Evolutionary conservation across 1,140 invertebrate species (phyloP), one percentile per base, ranked within the genome.

Genomic region (Nylanderia fulva): DNA sequence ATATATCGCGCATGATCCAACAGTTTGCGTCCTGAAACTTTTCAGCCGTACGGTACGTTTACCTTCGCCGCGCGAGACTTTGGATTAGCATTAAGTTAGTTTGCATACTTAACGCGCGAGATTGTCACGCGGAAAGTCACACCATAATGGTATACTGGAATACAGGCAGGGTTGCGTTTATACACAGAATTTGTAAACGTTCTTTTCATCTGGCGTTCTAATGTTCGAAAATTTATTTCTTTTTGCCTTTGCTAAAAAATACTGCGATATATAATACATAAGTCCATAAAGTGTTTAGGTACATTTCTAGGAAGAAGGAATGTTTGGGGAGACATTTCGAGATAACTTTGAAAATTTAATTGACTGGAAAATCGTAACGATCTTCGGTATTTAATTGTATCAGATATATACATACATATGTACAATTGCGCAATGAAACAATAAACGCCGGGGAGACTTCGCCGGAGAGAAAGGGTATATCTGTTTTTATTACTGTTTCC

Each of bases 71-170:
- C 8, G 52, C 33, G 33, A 68, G 64, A 58, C 64, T 80, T 58
- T 42, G 52, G 77, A 82, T 82, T 72, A 82, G 66, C 77, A 72
- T 82, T 60, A 72, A 82, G 66, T 60, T 69, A 60, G 52, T 82
- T 82, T 72, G 77, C 77, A 72, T 82, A 82, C 52, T 72, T 82
- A 72, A 79, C 39, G 61, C 33, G 63, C 27, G 60, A 54, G 36
- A 82, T 72, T n/a, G 77, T 71, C 36, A 13, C 66, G 11, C 33
- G 33, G 52, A 56, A 69, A 80, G 77, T 58, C 48, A 29, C 39
- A 27, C n/a, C n/a, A 45, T 72, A 82, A 82, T 52, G 66, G 13
- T 60, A 58, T 29, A 48, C 11, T 18, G 5, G 45, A 68, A 21
- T 54, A 80, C 18, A 48, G 7, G 45, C 7, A 11, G 15, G 29